Evolutionary conservation across 2,797 vertebrate species (phyloP).

Genomic region (Vespertilio murinus): DNA sequence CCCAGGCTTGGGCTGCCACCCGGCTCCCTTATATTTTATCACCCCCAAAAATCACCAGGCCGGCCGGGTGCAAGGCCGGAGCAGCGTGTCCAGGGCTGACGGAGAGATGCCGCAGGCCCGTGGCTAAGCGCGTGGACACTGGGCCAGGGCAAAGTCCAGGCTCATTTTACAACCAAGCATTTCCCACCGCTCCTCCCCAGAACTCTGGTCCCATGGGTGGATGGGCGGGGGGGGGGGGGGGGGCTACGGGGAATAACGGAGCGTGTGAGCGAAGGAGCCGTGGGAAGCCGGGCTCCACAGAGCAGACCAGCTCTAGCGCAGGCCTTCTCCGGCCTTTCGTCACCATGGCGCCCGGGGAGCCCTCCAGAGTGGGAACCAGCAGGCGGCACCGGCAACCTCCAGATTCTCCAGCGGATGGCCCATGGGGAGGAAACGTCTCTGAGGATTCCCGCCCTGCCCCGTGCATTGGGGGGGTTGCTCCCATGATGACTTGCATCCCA

Average conservation of each 20-base stretch:
- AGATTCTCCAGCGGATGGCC: neutral
- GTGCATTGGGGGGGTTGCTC: neutral
- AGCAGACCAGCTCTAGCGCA: too few species aligned
- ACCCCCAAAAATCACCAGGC: neutral
- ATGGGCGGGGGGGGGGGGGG: rapidly evolving
- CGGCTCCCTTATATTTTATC: neutral
- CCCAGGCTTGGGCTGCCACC: too few species aligned
- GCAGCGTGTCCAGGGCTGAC: neutral
- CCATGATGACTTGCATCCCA: rapidly evolving
- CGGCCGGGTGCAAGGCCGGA: neutral
- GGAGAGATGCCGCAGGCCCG: neutral
- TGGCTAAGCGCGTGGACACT: rapidly evolving
- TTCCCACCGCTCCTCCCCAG: neutral
- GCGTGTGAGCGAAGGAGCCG: neutral
- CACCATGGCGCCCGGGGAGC: neutral
- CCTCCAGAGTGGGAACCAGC: neutral
- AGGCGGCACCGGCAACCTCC: neutral
- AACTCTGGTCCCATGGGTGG: neutral
- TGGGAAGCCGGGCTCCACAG: neutral
- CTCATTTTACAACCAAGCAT: neutral
- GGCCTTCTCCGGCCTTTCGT: neutral
- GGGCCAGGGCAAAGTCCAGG: neutral
- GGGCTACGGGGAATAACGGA: neutral
- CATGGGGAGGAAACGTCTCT: neutral
- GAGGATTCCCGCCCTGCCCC: rapidly evolving